Evolutionary conservation across 2,888 invertebrate genomes (phyloP), one percentile per base, ranked within the genome.

Genomic region (Malacosoma neustria): DNA sequence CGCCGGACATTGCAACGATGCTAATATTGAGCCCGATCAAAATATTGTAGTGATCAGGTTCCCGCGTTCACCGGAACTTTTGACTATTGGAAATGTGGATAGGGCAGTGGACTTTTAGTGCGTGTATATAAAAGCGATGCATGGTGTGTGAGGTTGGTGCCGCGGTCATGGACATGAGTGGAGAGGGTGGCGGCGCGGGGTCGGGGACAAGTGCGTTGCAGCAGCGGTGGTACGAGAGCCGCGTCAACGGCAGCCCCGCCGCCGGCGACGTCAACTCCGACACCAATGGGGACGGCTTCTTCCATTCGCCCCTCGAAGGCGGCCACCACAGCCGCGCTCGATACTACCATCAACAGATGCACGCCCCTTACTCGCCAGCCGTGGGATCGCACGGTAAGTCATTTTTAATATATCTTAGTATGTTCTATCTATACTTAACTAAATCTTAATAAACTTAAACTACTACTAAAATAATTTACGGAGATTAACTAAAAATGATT

Each of bases 341-440:
- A 42, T 87, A 87, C 73, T 87, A 87, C 75, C 87, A 87, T 55
- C 87, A 87, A 62, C 87, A 87, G 57, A 87, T 87, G 85, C 87
- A 87, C 66, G 80, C 80, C 53, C 86, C 87, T 49, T 87, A 87
- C 64, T 86, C 87, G 42, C 72, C 87, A 40, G 85, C 87, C 39
- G 87, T 87, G 58, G 69, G 81, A 46, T 85, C 87, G 45, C 87
- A 87, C 57, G 87, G 87, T 87, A 53, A 79, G 86, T 51, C 34
- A 12, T 35, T 32, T 15, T 14, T 15, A 34, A 34, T 29, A 39
- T 30, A 31, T 35, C 31, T 39, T 39, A 33, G 41, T 33, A 38
- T 22, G 36, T 43, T n/a, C n/a, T n/a, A n/a, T n/a, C n/a, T n/a
- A 35, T 38, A 47, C 47, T 37, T 51, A 36, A 43, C n/a, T n/a